Evolutionary conservation across 2,888 invertebrate genomes (phyloP).

Genomic region (Harpalus rubripes): DNA sequence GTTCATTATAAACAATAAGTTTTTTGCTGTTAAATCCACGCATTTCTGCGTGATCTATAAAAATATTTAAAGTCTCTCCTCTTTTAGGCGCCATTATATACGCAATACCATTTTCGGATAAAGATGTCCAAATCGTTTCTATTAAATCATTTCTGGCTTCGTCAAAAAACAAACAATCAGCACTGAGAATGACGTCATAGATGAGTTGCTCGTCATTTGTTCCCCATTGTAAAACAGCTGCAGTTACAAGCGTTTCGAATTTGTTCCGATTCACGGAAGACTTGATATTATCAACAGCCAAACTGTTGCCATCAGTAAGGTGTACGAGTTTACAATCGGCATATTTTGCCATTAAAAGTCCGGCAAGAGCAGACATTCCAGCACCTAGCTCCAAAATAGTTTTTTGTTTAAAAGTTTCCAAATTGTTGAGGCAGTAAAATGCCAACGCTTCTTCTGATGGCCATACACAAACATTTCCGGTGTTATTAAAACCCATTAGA

Average conservation of each 20-base stretch:
- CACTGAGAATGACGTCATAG: slow-evolving; percentile 87
- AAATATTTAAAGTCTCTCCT: slow-evolving; percentile 85
- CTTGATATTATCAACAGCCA: slow-evolving; percentile 86
- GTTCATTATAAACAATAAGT: slow-evolving; percentile 81
- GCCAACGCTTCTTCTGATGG: slow-evolving; percentile 88
- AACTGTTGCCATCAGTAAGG: slow-evolving; percentile 89
- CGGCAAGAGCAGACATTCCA: slow-evolving; percentile 91
- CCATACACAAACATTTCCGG: slow-evolving; percentile 90
- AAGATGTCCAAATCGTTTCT: slow-evolving; percentile 83
- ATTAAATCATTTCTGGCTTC: slow-evolving; percentile 84
- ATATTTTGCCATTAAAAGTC: slow-evolving; percentile 85
- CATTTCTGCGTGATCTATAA: slow-evolving; percentile 81
- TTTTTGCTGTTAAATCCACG: slow-evolving; percentile 81
- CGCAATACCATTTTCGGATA: slow-evolving; percentile 82
- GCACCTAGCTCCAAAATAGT: slow-evolving; percentile 89
- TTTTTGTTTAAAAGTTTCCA: slow-evolving; percentile 83
- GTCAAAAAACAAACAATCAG: slow-evolving; percentile 90
- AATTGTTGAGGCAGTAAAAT: slow-evolving; percentile 84
- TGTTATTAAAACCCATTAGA: slow-evolving; percentile 90
- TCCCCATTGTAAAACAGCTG: slow-evolving; percentile 81
- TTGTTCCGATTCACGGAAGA: slow-evolving; percentile 84
- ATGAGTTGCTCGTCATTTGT: slow-evolving; percentile 72
- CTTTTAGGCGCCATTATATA: slow-evolving; percentile 88
- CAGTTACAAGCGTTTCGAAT: slow-evolving; percentile 79
- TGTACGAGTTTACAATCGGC: slow-evolving; percentile 82